phyloP scores from a whole-genome alignment of 2,113 vertebrate species.

The Bungarus multicinctus region DNA sequence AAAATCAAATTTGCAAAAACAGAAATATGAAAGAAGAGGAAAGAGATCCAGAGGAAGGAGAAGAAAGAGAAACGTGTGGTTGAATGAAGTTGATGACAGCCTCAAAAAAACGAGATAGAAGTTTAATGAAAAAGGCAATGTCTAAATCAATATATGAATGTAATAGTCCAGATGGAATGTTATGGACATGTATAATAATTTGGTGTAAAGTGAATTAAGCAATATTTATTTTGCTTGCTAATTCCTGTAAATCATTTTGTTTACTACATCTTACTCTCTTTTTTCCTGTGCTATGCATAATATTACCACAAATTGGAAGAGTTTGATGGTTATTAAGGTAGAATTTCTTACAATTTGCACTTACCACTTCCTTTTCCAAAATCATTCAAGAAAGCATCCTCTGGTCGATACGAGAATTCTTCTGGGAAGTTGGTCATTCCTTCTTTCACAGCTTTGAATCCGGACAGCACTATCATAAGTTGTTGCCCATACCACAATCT shows the following conservation, averaged over 20 bases:
- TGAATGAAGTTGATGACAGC: not conserved
- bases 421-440: not conserved
- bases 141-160: not conserved
- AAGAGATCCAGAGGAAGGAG: not conserved
- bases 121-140: not conserved
- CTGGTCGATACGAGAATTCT: not conserved
- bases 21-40: not conserved
- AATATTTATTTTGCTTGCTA: not conserved
- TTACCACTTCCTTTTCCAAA: not conserved
- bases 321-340: not conserved
- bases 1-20: not conserved
- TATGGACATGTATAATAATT: not conserved
- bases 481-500: not conserved
- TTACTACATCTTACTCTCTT: not conserved
- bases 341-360: not conserved
- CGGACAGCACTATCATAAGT: not conserved
- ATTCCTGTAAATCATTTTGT: not conserved
- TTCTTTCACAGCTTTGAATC: slow-evolving; percentile 4
- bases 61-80: not conserved
- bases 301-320: not conserved
- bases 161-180: not conserved
- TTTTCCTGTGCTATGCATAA: not conserved
- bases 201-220: not conserved
- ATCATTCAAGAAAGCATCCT: not conserved
- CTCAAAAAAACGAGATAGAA: not conserved